Conservation (phyloP, 92 coral and sea anemone species). For the Epizoanthus scotinus region DNA sequence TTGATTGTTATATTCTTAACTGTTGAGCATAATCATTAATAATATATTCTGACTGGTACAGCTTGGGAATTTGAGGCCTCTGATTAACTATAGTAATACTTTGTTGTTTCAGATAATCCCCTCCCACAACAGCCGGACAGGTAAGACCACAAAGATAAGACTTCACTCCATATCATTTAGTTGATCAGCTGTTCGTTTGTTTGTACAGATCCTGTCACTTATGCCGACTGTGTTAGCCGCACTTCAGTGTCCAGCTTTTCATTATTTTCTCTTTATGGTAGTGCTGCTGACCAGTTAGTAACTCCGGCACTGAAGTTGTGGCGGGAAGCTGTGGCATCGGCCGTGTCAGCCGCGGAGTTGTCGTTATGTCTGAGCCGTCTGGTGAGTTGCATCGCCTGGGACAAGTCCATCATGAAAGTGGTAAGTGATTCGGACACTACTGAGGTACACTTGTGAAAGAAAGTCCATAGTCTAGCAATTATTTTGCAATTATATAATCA, state of each 20-base stretch:
- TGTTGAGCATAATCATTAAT: no score
- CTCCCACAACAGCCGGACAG: no score
- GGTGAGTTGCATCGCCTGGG: constrained; percentile 94
- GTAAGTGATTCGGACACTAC: constrained; percentile 54
- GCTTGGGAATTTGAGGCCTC: no score
- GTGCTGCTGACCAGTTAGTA: constrained; percentile 66
- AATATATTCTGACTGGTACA: no score
- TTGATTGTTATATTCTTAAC: no score
- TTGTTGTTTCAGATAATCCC: no score
- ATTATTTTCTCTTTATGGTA: constrained; percentile 21
- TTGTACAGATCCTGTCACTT: no score
- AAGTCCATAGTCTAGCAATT: background rate
- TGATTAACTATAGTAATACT: no score
- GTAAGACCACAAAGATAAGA: no score
- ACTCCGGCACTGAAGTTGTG: constrained; percentile 88
- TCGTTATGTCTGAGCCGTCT: constrained; percentile 84
- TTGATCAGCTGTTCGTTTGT: no score
- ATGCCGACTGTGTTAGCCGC: background rate
- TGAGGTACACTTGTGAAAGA: background rate
- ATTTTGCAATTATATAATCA: background rate
- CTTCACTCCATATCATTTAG: no score
- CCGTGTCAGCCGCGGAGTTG: constrained; percentile 83
- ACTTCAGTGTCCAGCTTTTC: background rate
- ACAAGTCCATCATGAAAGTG: constrained; percentile 98
- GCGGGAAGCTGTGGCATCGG: constrained; percentile 85